These are phyloP conservation scores for Streptopelia turtur DNA, from an alignment of 2,797 vertebrate genomes.

Conservation along the genomic window DNA sequence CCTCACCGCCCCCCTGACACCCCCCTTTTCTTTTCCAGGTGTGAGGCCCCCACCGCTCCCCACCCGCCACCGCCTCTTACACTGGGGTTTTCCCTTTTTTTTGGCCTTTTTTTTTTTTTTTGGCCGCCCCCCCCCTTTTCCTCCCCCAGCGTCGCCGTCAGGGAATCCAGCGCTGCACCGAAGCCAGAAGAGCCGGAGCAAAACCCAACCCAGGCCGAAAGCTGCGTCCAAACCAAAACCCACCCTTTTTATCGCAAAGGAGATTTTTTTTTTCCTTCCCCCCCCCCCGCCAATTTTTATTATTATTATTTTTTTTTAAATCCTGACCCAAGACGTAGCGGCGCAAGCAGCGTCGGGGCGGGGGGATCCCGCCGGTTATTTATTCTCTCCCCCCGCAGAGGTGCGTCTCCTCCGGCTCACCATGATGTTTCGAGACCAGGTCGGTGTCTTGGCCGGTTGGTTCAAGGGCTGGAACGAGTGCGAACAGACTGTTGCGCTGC, in stretches of 20 bases:
- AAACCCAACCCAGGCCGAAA: slow-evolving; percentile 36
- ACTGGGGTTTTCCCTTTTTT: background rate
- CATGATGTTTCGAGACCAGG: slow-evolving; percentile 99
- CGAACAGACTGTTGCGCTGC: slow-evolving; percentile 97
- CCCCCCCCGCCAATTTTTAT: too few relatives aligned
- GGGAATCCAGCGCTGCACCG: slow-evolving; percentile 61
- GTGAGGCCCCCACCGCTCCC: slow-evolving; percentile 38
- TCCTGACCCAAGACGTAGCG: background rate
- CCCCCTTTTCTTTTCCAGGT: slow-evolving; percentile 67
- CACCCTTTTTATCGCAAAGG: background rate
- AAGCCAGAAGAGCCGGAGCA: slow-evolving; percentile 40
- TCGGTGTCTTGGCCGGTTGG: slow-evolving; percentile 95
- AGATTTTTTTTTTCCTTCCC: background rate
- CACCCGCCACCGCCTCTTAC: background rate
- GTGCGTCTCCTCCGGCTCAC: slow-evolving; percentile 21
- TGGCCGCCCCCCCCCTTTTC: background rate
- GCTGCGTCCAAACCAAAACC: slow-evolving; percentile 23
- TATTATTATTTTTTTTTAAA: background rate
- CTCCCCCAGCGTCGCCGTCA: background rate
- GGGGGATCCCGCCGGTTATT: slow-evolving; percentile 17
- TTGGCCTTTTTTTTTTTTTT: background rate
- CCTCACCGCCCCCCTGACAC: slow-evolving; percentile 3
- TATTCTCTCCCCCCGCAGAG: background rate
- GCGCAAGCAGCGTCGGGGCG: slow-evolving; percentile 35
- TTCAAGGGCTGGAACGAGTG: slow-evolving; percentile 99